A percentile compares a stretch with the other conserved stretches of the same genome.
These are phyloP conservation scores for Nemoura dubitans DNA, from an alignment of 2,888 invertebrate species.

Conservation along the genomic window DNA sequence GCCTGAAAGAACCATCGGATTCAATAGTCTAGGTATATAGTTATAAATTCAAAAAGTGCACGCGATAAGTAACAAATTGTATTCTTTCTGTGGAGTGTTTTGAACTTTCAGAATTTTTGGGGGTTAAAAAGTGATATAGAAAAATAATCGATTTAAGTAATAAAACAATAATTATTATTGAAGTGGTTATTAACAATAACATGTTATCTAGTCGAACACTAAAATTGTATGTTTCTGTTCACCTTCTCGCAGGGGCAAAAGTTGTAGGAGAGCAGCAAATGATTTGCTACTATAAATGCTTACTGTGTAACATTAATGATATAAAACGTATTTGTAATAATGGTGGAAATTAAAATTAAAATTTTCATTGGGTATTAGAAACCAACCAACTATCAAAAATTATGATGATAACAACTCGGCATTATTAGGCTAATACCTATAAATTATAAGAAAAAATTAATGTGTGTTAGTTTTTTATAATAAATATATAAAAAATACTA, in stretches of 20 bases:
- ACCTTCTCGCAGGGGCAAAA: neutral
- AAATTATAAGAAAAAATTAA: slow-evolving; percentile 28
- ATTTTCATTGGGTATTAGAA: slow-evolving; percentile 41
- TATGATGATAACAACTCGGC: slow-evolving; percentile 40
- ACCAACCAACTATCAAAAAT: slow-evolving; percentile 33
- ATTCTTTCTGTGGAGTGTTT: slow-evolving; percentile 41
- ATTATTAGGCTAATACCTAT: slow-evolving; percentile 41
- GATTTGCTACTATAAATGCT: slow-evolving; percentile 28
- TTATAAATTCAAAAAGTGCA: slow-evolving; percentile 26
- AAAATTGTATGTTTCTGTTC: slow-evolving; percentile 23
- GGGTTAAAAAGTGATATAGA: slow-evolving; percentile 32
- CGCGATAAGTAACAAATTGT: neutral
- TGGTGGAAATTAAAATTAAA: slow-evolving; percentile 34
- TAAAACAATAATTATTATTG: slow-evolving; percentile 20
- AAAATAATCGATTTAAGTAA: slow-evolving; percentile 27
- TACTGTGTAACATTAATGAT: neutral
- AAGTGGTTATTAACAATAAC: neutral
- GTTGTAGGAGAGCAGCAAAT: neutral
- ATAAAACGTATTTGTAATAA: slow-evolving; percentile 37
- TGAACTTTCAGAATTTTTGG: slow-evolving; percentile 31
- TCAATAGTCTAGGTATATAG: neutral
- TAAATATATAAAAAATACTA: slow-evolving; percentile 41
- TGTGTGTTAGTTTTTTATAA: slow-evolving; percentile 42
- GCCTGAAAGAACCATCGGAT: neutral
- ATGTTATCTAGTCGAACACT: slow-evolving; percentile 38